Percentiles rank a stretch among this genome's conserved stretches.
These are phyloP conservation scores for Lordiphosa fenestrarum DNA, from an alignment of 2,888 invertebrate genomes.

Conservation along the genomic window DNA sequence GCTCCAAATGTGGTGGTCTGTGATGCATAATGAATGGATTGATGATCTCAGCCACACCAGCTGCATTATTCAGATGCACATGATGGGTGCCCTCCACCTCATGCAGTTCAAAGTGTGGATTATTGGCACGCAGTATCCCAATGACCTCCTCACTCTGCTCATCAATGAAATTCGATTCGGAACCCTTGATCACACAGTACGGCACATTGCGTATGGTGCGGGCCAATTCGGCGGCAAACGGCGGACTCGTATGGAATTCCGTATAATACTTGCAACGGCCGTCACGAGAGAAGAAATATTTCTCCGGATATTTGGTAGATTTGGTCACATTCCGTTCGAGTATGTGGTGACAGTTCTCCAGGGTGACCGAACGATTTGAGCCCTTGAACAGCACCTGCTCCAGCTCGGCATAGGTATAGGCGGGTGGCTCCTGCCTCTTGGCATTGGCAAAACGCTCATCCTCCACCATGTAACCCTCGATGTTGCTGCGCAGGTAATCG, in stretches of 20 bases:
- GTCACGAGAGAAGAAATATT: slow-evolving; percentile 81
- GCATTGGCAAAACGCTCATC: slow-evolving; percentile 77
- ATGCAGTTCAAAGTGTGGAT: slow-evolving; percentile 83
- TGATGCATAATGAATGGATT: slow-evolving; percentile 82
- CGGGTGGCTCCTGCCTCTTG: slow-evolving; percentile 82
- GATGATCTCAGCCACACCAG: slow-evolving; percentile 82
- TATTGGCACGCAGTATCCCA: slow-evolving; percentile 82
- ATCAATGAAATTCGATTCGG: slow-evolving; percentile 82
- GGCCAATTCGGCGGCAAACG: slow-evolving; percentile 83
- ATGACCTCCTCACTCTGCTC: slow-evolving; percentile 82
- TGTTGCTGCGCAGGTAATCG: slow-evolving; percentile 71
- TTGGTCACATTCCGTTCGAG: slow-evolving; percentile 83
- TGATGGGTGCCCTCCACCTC: slow-evolving; percentile 87
- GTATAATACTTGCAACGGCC: slow-evolving; percentile 74
- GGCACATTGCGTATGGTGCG: slow-evolving; percentile 83
- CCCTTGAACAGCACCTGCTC: slow-evolving; percentile 82
- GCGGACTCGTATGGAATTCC: slow-evolving; percentile 68
- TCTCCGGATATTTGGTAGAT: slow-evolving; percentile 83
- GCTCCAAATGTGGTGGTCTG: slow-evolving; percentile 65
- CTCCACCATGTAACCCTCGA: slow-evolving; percentile 81
- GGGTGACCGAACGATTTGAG: slow-evolving; percentile 82
- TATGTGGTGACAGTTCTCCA: slow-evolving; percentile 82
- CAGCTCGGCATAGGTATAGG: slow-evolving; percentile 84
- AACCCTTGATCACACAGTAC: slow-evolving; percentile 84
- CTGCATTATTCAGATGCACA: slow-evolving; percentile 86